Base-by-base conservation (phyloP, 2,888 invertebrate species). In the Harpalus rubripes region DNA sequence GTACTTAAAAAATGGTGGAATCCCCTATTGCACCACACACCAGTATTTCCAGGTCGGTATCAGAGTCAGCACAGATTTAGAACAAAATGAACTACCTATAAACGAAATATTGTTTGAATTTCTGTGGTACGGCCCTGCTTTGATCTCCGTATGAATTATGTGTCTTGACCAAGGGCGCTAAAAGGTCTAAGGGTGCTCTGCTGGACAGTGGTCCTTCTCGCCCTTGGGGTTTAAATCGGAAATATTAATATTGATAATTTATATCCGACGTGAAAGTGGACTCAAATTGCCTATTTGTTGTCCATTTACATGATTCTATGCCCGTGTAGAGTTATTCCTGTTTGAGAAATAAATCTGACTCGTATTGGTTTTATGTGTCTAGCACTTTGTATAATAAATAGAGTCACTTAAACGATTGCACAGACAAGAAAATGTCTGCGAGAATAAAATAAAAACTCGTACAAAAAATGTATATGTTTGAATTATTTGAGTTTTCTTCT, bases 141-240 rank as follows among this genome's bases (percentile, higher is more conserved):
- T 65, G 39, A 68, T 22, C 32, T 16, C 72, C 52, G 78, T 8
- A 56, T 78, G 78, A 78, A 22, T 59, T 78, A 78, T 78, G 78
- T 58, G 78, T 58, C 58, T 78, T 78, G 78, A 58, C 78, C 78
- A 78, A 78, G 78, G 78, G 78, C 56, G 78, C 58, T 78, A 78
- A 78, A 78, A 78, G 78, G 78, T 78, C 59, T 78, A 78, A 56
- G 78, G 59, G 78, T 58, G 56, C 39, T n/a, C 41, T 44, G 39
- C 56, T 76, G 78, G 56, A 78, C 59, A 59, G 18, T 76, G 76
- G 56, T 7, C 68, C 68, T 68, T 68, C 8, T 39, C 41, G 16
- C 44, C 72, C 72, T 12, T 7, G 12, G 72, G 44, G 44, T 74
- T 41, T 41, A 41, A 74, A 74, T 74, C 72, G 72, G 72, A 74